Evolutionary conservation across 2,113 vertebrate genomes (phyloP), one percentile per base, ranked within the genome.

Genomic region (Cinclus mexicanus): DNA sequence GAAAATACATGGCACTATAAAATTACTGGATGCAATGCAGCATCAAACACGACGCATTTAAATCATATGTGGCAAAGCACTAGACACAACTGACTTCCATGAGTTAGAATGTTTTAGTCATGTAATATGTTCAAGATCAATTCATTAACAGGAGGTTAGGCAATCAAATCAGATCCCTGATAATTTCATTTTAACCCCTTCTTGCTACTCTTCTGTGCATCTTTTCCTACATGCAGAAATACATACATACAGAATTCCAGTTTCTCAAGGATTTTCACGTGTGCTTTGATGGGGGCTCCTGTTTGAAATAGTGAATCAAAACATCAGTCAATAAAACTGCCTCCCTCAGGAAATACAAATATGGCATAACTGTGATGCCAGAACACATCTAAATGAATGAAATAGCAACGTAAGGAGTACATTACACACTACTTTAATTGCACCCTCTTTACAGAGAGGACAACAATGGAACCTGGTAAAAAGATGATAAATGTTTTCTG

Each of bases 341-440:
- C 70, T 93, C 76, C 44, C 71, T 80, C 69, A 67, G 93, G 68
- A 94, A 96, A 87, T 87, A 88, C 63, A 77, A 59, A 70, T 4
- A 22, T 42, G 37, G 81, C 37, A 56, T 7, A 65, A 87, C 46
- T 26, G 42, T 69, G 87, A 88, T 75, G 76, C 65, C 24, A 46
- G 78, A 52, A 91, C 23, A 91, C 69, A 82, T 28, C 55, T 10
- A n/a, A 50, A 91, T 53, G 65, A 89, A 79, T 31, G 59, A 71
- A 75, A 74, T 15, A 84, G 65, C 69, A 90, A 67, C 0, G 0
- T 26, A 47, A 83, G 63, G 24, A 95, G 42, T 46, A 59, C 24
- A 33, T 85, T 47, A 57, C 60, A 56, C 35, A 12, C 56, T 59
- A 37, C 67, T 55, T 84, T 31, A 90, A 91, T 85, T n/a, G 74